Conservation (phyloP, 2,797 vertebrate species). For the Triplophysa bombifrons region DNA sequence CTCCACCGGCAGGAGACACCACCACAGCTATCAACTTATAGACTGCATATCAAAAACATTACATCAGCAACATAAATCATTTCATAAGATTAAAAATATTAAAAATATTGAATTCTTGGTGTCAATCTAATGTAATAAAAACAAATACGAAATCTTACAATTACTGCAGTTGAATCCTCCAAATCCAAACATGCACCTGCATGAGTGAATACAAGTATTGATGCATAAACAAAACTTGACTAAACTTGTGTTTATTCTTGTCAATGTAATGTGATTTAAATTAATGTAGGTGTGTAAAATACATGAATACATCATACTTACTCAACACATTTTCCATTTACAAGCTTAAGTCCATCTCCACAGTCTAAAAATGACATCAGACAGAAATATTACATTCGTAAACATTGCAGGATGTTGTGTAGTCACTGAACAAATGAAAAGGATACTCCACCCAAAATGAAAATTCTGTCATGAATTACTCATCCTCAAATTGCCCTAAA, state of each 20-base stretch:
- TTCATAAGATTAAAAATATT: background rate
- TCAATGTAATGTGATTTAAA: too few species aligned
- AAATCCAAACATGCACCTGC: conserved; percentile 92
- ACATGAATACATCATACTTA: conserved; percentile 67
- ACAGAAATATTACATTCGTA: background rate
- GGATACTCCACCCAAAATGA: too few species aligned
- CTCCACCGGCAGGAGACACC: conserved; percentile 90
- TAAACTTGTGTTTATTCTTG: background rate
- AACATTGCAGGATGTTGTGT: background rate
- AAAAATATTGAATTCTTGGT: background rate
- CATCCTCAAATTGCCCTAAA: too few species aligned
- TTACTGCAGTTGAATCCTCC: conserved; percentile 98
- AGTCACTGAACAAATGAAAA: too few species aligned
- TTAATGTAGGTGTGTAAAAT: background rate
- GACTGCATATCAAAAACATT: conserved; percentile 72
- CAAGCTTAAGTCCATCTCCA: conserved; percentile 89
- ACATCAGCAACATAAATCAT: conserved; percentile 12
- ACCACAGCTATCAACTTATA: conserved; percentile 96
- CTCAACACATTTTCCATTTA: conserved; percentile 90
- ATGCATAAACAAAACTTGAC: background rate
- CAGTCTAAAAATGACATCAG: conserved; percentile 79
- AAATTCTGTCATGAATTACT: too few species aligned
- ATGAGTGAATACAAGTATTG: conserved; percentile 45
- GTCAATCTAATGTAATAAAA: background rate
- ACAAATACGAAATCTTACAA: conserved; percentile 77